Conservation (phyloP, 2,888 invertebrate species). For the Limnephilus auricula region DNA sequence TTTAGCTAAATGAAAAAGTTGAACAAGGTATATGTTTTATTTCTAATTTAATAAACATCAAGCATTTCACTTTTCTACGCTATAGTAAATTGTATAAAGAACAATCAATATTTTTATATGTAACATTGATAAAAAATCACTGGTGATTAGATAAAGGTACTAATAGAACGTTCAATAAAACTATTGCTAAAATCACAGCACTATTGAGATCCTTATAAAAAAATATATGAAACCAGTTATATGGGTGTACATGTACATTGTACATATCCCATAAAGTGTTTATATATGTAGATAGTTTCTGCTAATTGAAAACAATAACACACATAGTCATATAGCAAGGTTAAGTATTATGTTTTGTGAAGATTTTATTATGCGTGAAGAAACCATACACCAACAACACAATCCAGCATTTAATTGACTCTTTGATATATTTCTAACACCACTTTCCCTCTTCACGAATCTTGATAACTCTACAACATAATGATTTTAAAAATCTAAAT, state of each 20-base stretch:
- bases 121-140: neutral
- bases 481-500: neutral
- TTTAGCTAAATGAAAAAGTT: too few relatives aligned
- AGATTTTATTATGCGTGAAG: neutral
- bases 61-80: neutral
- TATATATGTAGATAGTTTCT: neutral
- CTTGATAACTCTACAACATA: neutral
- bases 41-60: neutral
- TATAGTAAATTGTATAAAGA: neutral
- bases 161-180: neutral
- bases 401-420: neutral
- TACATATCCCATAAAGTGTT: neutral
- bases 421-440: neutral
- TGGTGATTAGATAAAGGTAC: neutral
- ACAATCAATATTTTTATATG: neutral
- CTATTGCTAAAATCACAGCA: neutral
- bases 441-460: neutral
- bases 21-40: neutral
- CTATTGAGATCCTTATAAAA: too few relatives aligned
- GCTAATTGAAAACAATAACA: neutral
- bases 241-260: neutral
- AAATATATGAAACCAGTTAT: neutral
- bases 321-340: neutral
- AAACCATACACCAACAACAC: neutral
- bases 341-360: neutral